Base-by-base conservation (phyloP, 2,113 vertebrate species). In the Circaetus cinerascens region DNA sequence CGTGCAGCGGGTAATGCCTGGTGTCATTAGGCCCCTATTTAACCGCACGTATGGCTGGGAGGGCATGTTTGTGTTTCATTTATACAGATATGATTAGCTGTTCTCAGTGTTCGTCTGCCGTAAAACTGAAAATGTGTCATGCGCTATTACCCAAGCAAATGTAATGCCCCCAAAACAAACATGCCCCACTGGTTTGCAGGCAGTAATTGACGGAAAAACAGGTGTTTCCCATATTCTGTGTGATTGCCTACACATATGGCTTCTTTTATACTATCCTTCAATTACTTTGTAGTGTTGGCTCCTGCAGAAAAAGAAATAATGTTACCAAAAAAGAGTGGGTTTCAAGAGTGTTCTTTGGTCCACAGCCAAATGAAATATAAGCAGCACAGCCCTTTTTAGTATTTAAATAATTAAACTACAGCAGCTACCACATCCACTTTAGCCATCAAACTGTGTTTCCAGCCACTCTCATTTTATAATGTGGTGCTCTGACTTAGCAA, bases 71-170 rank as follows among this genome's bases (percentile, higher is more conserved):
- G 93, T 72, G 22, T 95, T 96, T 95, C 91, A 89, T 95, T 98
- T 97, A 92, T 88, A 92, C 67, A 71, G 97, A 91, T 76, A 91
- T 4, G 66, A 84, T 95, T 86, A 98, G 90, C 92, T 94, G 96
- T 92, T 97, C 93, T 95, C 81, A 20, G 85, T 34, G 71, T 75
- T 97, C 68, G n/a, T 79, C 97, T 86, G 97, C 96, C 32, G 74
- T 95, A 96, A 95, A 96, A 93, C 91, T 76, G 96, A 95, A 97
- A 98, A 98, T 87, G 96, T 94, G 95, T 94, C 97, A 98, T 34
- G 97, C 93, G 5, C 97, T 97, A 98, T 98, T 98, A 97, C 97
- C 97, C 97, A 93, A 94, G 97, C 97, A 98, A 98, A 98, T 96
- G 96, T 96, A 98, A 97, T 98, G 94, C 85, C 97, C 86, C 88